phyloP scores from a whole-genome alignment of 2,113 vertebrate species.

The Pelobates fuscus region DNA sequence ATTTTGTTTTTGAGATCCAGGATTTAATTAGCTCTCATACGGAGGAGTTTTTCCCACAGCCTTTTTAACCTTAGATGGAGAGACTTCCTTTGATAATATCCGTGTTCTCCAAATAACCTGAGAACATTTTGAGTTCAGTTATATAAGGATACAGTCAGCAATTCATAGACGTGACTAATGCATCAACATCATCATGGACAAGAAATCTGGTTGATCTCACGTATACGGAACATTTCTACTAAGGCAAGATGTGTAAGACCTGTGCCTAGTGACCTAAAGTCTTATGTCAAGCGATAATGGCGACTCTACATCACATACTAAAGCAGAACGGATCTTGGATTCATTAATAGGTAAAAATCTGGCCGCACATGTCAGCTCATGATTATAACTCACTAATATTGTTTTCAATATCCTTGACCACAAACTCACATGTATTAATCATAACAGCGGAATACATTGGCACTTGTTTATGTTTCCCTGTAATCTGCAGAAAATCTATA shows the following conservation, averaged over 20 bases:
- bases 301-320: too few species aligned
- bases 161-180: background rate
- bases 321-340: too few species aligned
- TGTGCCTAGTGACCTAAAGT: too few species aligned
- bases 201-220: background rate
- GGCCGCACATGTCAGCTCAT: too few species aligned
- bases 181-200: background rate
- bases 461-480: too few species aligned
- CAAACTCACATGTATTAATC: too few species aligned
- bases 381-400: too few species aligned
- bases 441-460: too few species aligned
- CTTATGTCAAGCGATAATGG: too few species aligned
- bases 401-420: too few species aligned
- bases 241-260: background rate
- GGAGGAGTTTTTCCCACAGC: conserved; percentile 40
- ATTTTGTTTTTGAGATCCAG: background rate
- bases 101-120: background rate
- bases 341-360: too few species aligned
- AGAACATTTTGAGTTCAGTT: background rate
- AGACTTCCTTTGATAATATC: conserved; percentile 37
- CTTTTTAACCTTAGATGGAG: conserved; percentile 36
- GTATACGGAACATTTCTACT: background rate
- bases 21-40: conserved; percentile 20
- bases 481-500: too few species aligned
- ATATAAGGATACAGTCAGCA: background rate